Base-by-base conservation (phyloP, 1,140 invertebrate species). In the Goniozus legneri region DNA sequence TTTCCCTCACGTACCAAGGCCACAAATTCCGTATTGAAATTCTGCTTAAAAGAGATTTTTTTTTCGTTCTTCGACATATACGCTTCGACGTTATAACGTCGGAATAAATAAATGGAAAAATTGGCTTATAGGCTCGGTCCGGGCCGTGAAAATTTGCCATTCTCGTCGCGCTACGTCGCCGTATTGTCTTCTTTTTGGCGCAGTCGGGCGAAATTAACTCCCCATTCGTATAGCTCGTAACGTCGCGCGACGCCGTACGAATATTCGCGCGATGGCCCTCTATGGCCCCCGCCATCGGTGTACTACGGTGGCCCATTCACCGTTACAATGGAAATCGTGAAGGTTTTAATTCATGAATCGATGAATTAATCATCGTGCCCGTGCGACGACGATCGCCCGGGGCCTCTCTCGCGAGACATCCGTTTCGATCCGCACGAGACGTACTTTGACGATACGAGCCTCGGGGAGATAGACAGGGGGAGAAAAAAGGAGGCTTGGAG, bases 281-380 rank as follows among this genome's bases (percentile, higher is more conserved):
- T n/a, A n/a, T n/a, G n/a, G n/a, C n/a, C n/a, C n/a, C n/a, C n/a
- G n/a, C n/a, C n/a, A n/a, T n/a, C n/a, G n/a, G n/a, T n/a, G n/a
- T n/a, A n/a, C 21, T 42, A 33, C 36, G 12, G 12, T 20, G 41
- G 36, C 31, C 33, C 40, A 45, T 59, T 57, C 55, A 57, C 54
- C 51, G 54, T 58, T 59, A 59, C 56, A 59, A 59, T 58, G 47
- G 51, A 54, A 51, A 59, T 59, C 56, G 56, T 59, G 56, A 59
- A 59, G 46, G 54, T 59, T 58, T 59, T 59, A 58, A 59, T 59
- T 59, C 56, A 59, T 58, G 56, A 59, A 54, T 40, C 55, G 44
- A 59, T 59, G 56, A 59, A 59, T 59, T 58, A 58, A 50, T 58
- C 56, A 59, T 60, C 44, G 44, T 48, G 58, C 56, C 47, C 47